Evolutionary conservation across 2,888 invertebrate genomes (phyloP), one percentile per base, ranked within the genome.

Genomic region (Coenonympha glycerion): DNA sequence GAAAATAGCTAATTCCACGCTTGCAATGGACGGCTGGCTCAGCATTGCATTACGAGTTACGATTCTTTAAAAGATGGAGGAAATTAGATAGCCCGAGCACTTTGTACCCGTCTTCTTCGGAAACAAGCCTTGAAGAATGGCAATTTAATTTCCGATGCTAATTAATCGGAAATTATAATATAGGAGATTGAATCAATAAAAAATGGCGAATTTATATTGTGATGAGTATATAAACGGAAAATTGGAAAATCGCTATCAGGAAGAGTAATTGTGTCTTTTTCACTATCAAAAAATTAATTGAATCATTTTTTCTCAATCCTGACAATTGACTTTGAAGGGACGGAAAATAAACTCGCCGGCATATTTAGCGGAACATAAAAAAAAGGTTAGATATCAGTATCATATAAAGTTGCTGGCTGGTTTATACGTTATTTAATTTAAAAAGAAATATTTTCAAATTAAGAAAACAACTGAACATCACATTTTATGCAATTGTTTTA

Each of bases 61-160:
- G n/a, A 5, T n/a, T 30, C 30, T 30, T 30, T 13, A 13, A 30
- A 30, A 13, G 28, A 4, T 3, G 36, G 34, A 37, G 22, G 22
- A 22, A 39, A 39, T 39, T 39, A 22, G 13, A 39, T 39, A 11
- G 15, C 11, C 13, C 37, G 15, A 39, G 22, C 37, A 6, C 22
- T 39, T 22, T 24, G 22, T 13, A 22, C 22, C 15, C 22, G 37
- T 24, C 22, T 3, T 36, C 19, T 21, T 19, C 19, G n/a, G 6
- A 19, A 36, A 21, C 21, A 6, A 36, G 21, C 13, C 15, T 15
- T 22, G 22, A 22, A 15, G 8, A 22, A 22, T 13, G 15, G 8
- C 37, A 22, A 24, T 39, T 39, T 37, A 22, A 39, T 39, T 39
- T 39, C 37, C 37, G 22, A 8, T 37, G 19, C 21, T 21, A 21